Conservation (phyloP, 2,113 vertebrate genomes). For the Hemiscyllium ocellatum region DNA sequence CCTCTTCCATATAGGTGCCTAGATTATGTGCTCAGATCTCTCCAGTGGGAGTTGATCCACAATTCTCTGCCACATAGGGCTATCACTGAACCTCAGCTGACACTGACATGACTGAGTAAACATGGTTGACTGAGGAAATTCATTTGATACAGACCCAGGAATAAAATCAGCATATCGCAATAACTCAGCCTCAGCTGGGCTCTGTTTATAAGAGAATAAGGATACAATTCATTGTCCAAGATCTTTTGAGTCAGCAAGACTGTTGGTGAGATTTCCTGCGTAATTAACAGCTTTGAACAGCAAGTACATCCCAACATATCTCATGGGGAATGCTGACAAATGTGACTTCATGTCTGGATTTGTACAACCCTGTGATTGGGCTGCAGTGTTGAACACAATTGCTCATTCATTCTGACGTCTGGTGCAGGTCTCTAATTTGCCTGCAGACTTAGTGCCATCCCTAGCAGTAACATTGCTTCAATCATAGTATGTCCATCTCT, state of each 20-base stretch:
- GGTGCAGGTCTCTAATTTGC: not conserved
- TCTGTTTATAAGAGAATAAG: too few species aligned
- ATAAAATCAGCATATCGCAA: not conserved
- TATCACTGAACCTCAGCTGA: not conserved
- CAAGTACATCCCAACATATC: not conserved
- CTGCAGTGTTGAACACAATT: not conserved
- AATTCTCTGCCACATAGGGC: not conserved
- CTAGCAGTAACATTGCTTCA: not conserved
- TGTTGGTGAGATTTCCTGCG: not conserved
- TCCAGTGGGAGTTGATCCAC: not conserved
- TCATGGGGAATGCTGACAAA: not conserved
- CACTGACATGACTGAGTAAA: not conserved
- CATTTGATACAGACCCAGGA: not conserved
- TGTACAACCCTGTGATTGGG: not conserved
- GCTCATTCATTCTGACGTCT: not conserved
- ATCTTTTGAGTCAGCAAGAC: not conserved
- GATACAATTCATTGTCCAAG: not conserved
- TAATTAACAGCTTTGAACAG: not conserved
- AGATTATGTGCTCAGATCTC: not conserved
- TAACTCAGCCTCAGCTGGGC: not conserved
- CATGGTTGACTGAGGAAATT: not conserved
- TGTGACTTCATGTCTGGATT: not conserved
- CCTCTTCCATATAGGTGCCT: not conserved
- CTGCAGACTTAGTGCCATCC: not conserved
- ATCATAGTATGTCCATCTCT: not conserved